phyloP scores from a whole-genome alignment of 2,888 invertebrate genomes.

The Netelia inedita region DNA sequence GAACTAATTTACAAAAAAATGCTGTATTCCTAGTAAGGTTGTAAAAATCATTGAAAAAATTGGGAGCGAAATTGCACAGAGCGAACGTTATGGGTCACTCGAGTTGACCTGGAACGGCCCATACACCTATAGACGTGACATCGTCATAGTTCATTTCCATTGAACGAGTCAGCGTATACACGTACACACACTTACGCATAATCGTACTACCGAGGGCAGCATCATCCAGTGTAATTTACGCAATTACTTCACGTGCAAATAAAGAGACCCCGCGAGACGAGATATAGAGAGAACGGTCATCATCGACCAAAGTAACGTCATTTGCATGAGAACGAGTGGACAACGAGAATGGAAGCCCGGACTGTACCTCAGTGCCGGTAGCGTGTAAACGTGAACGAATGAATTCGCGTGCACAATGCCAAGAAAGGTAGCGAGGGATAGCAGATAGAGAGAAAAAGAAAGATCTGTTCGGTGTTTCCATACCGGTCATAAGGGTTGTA shows the following conservation, averaged over 20 bases:
- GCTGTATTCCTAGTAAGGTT: too few species aligned
- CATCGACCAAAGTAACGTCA: conserved; percentile 77
- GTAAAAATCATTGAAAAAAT: too few species aligned
- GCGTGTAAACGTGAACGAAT: neutral
- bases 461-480: neutral
- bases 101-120: neutral
- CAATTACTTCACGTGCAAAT: conserved; percentile 80
- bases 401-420: conserved; percentile 51
- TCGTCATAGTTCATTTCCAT: conserved; percentile 64
- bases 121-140: neutral
- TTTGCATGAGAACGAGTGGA: conserved; percentile 67
- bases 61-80: too few species aligned
- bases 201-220: conserved; percentile 8
- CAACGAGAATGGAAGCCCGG: conserved; percentile 9
- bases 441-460: neutral
- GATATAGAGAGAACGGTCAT: conserved; percentile 70
- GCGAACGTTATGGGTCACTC: neutral
- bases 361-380: neutral
- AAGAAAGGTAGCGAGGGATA: conserved; percentile 15
- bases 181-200: conserved; percentile 57
- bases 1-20: too few species aligned
- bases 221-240: conserved; percentile 72
- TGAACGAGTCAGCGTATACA: conserved; percentile 58
- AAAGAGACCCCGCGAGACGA: conserved; percentile 59
- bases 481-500: conserved; percentile 27